These are phyloP conservation scores for Lampris incognitus DNA, from an alignment of 2,113 vertebrate genomes.

Conservation along the genomic window DNA sequence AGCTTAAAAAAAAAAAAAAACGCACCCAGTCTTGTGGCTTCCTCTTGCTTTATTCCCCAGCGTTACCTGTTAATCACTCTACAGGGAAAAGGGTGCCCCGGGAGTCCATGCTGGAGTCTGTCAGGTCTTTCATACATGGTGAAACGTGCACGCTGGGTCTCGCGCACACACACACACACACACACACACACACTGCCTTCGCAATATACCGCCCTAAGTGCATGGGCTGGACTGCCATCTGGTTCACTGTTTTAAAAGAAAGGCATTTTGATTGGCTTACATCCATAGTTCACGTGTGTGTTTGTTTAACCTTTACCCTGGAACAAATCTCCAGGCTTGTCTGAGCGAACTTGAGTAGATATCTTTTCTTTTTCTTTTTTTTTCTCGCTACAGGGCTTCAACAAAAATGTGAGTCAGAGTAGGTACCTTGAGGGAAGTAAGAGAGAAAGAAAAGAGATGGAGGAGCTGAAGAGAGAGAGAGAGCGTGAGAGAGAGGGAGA, in stretches of 20 bases:
- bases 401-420: slow-evolving; percentile 61
- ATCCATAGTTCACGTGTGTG: slow-evolving; percentile 34
- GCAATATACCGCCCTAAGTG: slow-evolving; percentile 12
- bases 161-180: no score
- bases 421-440: slow-evolving; percentile 53
- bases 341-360: slow-evolving; percentile 47
- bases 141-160: neutral
- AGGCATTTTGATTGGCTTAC: slow-evolving; percentile 55
- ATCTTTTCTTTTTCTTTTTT: slow-evolving; percentile 27
- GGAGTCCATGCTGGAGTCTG: neutral
- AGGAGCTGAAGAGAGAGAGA: slow-evolving; percentile 49
- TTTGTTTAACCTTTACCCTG: slow-evolving; percentile 34
- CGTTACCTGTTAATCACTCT: neutral
- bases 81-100: neutral
- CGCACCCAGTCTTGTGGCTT: slow-evolving; percentile 9
- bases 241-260: slow-evolving; percentile 11
- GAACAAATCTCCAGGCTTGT: slow-evolving; percentile 48
- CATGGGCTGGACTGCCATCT: slow-evolving; percentile 17
- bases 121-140: neutral
- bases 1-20: slow-evolving; percentile 44
- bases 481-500: slow-evolving; percentile 48
- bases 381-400: slow-evolving; percentile 38
- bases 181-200: no score
- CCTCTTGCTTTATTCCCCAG: slow-evolving; percentile 22
- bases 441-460: slow-evolving; percentile 13